These are phyloP conservation scores for Lepidocyrtoides sp. DNA, from an alignment of 2,888 invertebrate genomes.

Conservation along the genomic window DNA sequence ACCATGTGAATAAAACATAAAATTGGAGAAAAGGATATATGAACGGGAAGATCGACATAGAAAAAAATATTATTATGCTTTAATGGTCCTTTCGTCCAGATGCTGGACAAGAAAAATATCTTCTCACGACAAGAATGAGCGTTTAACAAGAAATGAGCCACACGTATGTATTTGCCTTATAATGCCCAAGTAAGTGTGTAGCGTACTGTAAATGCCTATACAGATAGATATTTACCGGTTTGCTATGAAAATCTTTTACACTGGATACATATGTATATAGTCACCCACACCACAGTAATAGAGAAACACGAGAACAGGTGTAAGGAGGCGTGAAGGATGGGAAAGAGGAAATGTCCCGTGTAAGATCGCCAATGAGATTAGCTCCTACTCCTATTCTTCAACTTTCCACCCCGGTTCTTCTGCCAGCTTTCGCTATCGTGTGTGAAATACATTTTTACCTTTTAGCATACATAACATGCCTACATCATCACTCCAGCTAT, in stretches of 20 bases:
- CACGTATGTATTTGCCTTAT: not conserved
- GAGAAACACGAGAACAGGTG: constrained; percentile 61
- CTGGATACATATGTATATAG: too few relatives aligned
- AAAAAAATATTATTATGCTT: not conserved
- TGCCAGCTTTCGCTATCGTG: not conserved
- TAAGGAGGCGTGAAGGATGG: constrained; percentile 76
- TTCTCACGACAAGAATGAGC: not conserved
- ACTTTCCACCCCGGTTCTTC: not conserved
- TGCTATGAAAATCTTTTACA: too few relatives aligned
- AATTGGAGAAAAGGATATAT: not conserved
- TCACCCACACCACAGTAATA: too few relatives aligned
- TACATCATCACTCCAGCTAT: not conserved
- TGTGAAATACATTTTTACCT: not conserved
- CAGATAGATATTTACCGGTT: too few relatives aligned
- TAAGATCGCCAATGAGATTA: constrained; percentile 73
- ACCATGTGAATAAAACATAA: constrained; percentile 49
- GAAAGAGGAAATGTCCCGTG: constrained; percentile 77
- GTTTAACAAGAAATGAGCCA: not conserved
- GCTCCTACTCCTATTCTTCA: constrained; percentile 30
- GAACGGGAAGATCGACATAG: not conserved
- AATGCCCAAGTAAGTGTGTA: too few relatives aligned
- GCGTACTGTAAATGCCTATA: too few relatives aligned
- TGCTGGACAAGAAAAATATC: constrained; percentile 51
- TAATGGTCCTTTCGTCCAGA: constrained; percentile 35
- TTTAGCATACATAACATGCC: not conserved